Evolutionary conservation across 2,113 vertebrate species (phyloP), one percentile per base, ranked within the genome.

Genomic region (Psophia crepitans): DNA sequence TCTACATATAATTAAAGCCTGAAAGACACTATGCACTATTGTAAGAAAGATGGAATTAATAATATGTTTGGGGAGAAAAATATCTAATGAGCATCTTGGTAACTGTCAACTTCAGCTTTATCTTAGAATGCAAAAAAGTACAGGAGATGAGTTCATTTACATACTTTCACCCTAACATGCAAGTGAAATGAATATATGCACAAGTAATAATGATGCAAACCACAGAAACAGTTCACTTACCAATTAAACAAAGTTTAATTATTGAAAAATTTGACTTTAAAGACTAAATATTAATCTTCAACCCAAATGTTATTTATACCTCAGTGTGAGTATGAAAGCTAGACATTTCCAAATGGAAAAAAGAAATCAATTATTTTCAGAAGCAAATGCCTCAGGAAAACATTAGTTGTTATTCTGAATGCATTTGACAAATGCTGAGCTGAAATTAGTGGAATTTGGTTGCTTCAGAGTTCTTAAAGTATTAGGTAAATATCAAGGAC

Each of bases 211-310:
- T 69, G 37, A 70, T 87, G 46, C 43, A 84, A 84, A 92, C 44
- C 0, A 4, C 28, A 61, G 61, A 46, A 81, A 27, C 60, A 69
- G 35, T 89, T 89, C 1, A 1, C 46, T 64, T 84, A 37, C 43
- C 61, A 95, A 84, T 94, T 96, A 94, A 93, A 79, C 21, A 68
- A 53, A 9, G 19, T 76, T 84, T 93, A 91, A 91, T 89, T 89
- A 82, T 69, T 76, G 65, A 84, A 93, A 83, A 95, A 23, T 5
- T 32, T 51, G 90, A 5, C 84, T 76, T 87, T 78, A 78, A 94
- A 84, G 44, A 16, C 28, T 63, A 64, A 87, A 41, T 78, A 39
- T 54, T 79, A 87, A 39, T 94, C 35, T 91, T 49, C 74, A 89
- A 27, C 51, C 43, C 53, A 79, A 77, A 35, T 96, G 69, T 89